Percentiles rank a stretch among this genome's conserved stretches.
These are phyloP conservation scores for Lycaena phlaeas DNA, from an alignment of 2,888 invertebrate genomes.

Conservation along the genomic window DNA sequence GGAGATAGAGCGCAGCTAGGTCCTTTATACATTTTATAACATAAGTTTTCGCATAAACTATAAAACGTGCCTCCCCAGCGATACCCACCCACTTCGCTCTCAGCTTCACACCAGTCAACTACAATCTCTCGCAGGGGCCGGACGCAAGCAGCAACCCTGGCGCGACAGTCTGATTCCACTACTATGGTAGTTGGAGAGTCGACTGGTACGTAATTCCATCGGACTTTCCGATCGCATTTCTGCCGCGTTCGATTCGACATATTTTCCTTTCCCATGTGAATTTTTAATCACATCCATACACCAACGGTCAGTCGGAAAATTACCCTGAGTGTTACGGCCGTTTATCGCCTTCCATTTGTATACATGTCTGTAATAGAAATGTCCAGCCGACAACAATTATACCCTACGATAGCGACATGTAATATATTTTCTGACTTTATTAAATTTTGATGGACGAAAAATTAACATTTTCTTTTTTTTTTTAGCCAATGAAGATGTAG, in stretches of 20 bases:
- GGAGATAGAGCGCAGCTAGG: neutral
- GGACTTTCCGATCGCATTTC: neutral
- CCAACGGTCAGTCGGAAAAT: slow-evolving; percentile 24
- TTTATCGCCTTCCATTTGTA: slow-evolving; percentile 3
- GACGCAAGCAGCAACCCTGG: slow-evolving; percentile 30
- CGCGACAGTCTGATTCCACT: slow-evolving; percentile 37
- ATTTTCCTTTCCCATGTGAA: slow-evolving; percentile 43
- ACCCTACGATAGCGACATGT: slow-evolving; percentile 43
- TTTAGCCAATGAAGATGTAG: slow-evolving; percentile 70
- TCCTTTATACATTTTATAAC: slow-evolving; percentile 1
- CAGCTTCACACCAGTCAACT: slow-evolving; percentile 26
- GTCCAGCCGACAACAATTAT: slow-evolving; percentile 54
- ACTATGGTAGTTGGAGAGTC: slow-evolving; percentile 37
- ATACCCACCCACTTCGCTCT: slow-evolving; percentile 16
- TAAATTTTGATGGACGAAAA: neutral
- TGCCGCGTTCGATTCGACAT: slow-evolving; percentile 17
- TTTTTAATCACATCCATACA: slow-evolving; percentile 30
- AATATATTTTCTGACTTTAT: slow-evolving; percentile 13
- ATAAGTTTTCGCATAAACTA: slow-evolving; percentile 5
- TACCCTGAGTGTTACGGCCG: slow-evolving; percentile 22
- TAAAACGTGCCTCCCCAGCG: slow-evolving; percentile 12
- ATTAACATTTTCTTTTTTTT: slow-evolving; percentile 9
- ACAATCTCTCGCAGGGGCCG: slow-evolving; percentile 18
- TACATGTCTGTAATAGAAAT: slow-evolving; percentile 41
- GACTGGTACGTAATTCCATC: slow-evolving; percentile 25